These are phyloP conservation scores for Ptychoptera contaminata DNA, from an alignment of 2,888 invertebrate species.

Conservation along the genomic window DNA sequence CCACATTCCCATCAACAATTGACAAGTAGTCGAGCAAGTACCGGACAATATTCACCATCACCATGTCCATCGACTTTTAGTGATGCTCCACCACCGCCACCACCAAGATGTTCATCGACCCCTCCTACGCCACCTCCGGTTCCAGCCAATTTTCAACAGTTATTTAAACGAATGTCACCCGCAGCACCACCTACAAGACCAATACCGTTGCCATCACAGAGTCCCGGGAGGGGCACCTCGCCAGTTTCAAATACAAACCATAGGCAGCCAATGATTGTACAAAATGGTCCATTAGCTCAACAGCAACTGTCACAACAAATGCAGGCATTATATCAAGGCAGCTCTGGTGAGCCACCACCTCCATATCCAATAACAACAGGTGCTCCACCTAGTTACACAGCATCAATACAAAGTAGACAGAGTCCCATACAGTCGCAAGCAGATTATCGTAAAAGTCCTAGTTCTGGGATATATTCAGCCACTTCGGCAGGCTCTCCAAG, in stretches of 20 bases:
- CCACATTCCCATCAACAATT: constrained; percentile 59
- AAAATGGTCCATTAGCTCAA: constrained; percentile 65
- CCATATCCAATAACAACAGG: constrained; percentile 48
- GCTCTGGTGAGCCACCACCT: constrained; percentile 49
- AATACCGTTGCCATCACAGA: constrained; percentile 34
- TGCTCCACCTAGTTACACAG: constrained; percentile 72
- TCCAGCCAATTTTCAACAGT: constrained; percentile 49
- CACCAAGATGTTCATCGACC: constrained; percentile 57
- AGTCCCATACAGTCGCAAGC: constrained; percentile 65
- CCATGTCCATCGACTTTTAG: constrained; percentile 37
- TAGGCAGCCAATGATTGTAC: constrained; percentile 51
- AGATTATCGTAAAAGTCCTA: constrained; percentile 72
- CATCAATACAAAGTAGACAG: constrained; percentile 73
- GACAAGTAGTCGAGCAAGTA: constrained; percentile 30
- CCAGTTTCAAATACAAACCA: constrained; percentile 39
- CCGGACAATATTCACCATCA: constrained; percentile 35
- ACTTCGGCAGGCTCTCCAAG: constrained; percentile 73
- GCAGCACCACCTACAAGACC: constrained; percentile 51
- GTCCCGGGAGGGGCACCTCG: constrained; percentile 53
- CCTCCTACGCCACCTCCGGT: constrained; percentile 47
- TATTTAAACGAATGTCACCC: constrained; percentile 62
- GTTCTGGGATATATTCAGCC: constrained; percentile 73
- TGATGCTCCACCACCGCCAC: constrained; percentile 55
- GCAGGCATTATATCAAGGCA: constrained; percentile 62
- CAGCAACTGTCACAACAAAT: constrained; percentile 80